Base-by-base conservation (phyloP, 1,140 invertebrate species). In the Aleiodes sp. region DNA sequence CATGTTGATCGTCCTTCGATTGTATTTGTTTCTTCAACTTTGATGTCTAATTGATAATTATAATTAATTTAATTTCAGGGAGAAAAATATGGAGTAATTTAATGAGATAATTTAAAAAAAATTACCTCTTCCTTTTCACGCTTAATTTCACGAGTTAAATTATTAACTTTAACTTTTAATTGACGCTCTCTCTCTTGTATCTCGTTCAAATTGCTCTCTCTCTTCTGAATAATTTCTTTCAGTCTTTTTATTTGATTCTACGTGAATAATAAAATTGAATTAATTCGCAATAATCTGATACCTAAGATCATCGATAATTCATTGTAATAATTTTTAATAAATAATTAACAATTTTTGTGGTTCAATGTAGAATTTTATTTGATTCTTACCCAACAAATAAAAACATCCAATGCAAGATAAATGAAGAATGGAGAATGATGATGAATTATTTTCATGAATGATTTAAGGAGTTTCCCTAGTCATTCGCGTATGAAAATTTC, bases 1-100 rank as follows among this genome's bases (percentile, higher is more conserved):
- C 65, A 39, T 80, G 77, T 64, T 78, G 77, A 71, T 28, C 52
- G n/a, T 80, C 72, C 64, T 75, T 78, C 0, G 77, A 80, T n/a
- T 73, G 74, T 7, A 70, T 60, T 63, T 78, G 77, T 70, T 80
- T 80, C 29, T 62, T 71, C 39, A 80, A 60, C 39, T 80, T 80
- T 8, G 63, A 21, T 19, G 59, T 66, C 78, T 80, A 14, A 19
- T 61, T 31, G 31, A 10, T 2, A 59, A 59, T n/a, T n/a, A 65
- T 65, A 28, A 57, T 64, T 31, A 46, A 21, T 19, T 41, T 41
- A 60, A 8, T 29, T 65, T 63, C 64, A 24, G 24, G 16, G 19
- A 46, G 57, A 59, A 21, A 57, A 37, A 19, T 60, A 16, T n/a
- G 39, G 19, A n/a, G 9, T 63, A 37, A 4, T 63, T 14, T 14